Conservation (phyloP, 1,140 invertebrate species). For the Brachystomella parvula region DNA sequence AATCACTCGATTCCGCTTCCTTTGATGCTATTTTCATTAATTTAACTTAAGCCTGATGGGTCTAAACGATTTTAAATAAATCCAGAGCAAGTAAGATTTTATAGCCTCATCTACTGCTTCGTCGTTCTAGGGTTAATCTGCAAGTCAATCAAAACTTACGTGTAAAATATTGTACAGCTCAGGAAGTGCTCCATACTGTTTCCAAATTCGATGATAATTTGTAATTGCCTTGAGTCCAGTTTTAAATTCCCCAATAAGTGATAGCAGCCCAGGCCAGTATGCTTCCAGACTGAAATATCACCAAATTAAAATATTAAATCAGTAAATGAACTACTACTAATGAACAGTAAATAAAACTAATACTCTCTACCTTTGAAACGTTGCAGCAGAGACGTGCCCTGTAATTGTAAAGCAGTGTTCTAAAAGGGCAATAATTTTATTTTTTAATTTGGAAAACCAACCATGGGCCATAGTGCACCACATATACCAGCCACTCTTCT, state of each 20-base stretch:
- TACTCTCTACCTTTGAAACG: constrained; percentile 73
- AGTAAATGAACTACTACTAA: neutral
- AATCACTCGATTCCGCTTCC: no score
- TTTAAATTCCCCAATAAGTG: constrained; percentile 79
- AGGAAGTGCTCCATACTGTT: constrained; percentile 92
- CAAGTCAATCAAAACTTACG: constrained; percentile 32
- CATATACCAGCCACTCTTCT: constrained; percentile 89
- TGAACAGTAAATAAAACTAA: neutral
- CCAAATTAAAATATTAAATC: constrained; percentile 3
- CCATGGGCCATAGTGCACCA: constrained; percentile 96
- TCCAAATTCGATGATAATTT: constrained; percentile 94
- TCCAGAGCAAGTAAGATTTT: no score
- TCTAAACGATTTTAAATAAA: no score
- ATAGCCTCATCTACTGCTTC: no score
- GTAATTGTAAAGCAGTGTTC: no score
- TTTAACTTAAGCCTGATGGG: no score
- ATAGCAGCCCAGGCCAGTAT: constrained; percentile 95
- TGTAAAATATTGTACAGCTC: constrained; percentile 95
- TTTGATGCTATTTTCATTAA: no score
- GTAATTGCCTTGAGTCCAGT: constrained; percentile 85
- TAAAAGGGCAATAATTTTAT: neutral
- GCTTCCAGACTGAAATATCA: constrained; percentile 76
- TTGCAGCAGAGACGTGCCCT: constrained; percentile 87
- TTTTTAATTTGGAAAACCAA: neutral
- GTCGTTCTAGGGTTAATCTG: no score